Percentiles rank a stretch among this genome's conserved stretches.
Evolutionary conservation across 1,140 invertebrate species (phyloP).

Genomic region (Cherax quadricarinatus): DNA sequence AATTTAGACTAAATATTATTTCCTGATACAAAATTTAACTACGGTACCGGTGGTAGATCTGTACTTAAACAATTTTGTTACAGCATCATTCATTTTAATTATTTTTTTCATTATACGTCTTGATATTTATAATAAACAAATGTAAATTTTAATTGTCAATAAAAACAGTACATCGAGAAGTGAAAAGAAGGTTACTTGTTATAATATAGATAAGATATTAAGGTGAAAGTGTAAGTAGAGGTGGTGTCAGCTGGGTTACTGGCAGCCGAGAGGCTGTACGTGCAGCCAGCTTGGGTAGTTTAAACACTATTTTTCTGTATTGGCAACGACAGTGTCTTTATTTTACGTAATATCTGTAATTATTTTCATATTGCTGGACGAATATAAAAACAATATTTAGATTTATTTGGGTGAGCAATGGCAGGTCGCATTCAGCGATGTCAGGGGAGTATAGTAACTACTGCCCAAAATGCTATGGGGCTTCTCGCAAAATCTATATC

Average conservation of each 20-base stretch:
- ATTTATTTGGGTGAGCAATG: too few species aligned
- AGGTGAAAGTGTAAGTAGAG: not conserved
- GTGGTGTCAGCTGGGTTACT: not conserved
- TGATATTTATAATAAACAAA: not conserved
- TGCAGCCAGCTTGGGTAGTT: not conserved
- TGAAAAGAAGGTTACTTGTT: too few species aligned
- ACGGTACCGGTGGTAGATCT: conserved; percentile 23
- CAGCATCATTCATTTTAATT: conserved; percentile 3
- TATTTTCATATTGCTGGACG: too few species aligned
- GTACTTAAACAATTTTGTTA: not conserved
- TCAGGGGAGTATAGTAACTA: too few species aligned
- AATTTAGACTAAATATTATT: not conserved
- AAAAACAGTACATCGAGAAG: too few species aligned
- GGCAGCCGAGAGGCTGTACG: not conserved
- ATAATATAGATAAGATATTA: not conserved
- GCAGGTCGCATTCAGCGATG: too few species aligned
- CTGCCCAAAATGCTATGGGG: too few species aligned
- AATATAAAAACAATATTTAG: too few species aligned
- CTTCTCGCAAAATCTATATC: too few species aligned
- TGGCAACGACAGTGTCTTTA: not conserved
- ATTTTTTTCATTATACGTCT: not conserved
- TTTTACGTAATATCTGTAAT: too few species aligned
- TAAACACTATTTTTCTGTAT: not conserved
- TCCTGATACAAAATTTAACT: not conserved
- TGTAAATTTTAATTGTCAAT: too few species aligned